Conservation (phyloP, 1,140 invertebrate genomes). For the Drosophila ficusphila region DNA sequence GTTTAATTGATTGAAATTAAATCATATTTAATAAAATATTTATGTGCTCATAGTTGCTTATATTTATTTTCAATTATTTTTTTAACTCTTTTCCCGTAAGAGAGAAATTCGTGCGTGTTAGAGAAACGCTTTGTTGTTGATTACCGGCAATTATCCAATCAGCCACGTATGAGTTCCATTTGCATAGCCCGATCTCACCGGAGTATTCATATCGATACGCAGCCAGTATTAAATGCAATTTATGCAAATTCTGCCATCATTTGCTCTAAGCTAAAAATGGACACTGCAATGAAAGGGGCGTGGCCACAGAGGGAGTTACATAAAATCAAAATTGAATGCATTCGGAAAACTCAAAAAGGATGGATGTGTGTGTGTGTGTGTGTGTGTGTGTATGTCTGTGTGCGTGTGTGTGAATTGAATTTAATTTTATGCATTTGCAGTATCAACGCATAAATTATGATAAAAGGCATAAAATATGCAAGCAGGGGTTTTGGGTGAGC, state of each 20-base stretch:
- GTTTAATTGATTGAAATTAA: too few species aligned
- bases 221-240: conserved; percentile 54
- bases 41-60: too few species aligned
- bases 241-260: conserved; percentile 57
- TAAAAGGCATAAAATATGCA: conserved; percentile 72
- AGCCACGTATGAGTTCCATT: conserved; percentile 31
- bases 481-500: conserved; percentile 15
- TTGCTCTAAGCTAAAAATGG: conserved; percentile 42
- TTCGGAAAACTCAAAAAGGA: conserved; percentile 49
- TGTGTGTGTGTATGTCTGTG: conserved; percentile 17
- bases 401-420: conserved; percentile 56
- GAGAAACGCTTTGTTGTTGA: conserved; percentile 33
- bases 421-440: conserved; percentile 71
- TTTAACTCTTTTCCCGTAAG: conserved; percentile 3
- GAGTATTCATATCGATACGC: conserved; percentile 40
- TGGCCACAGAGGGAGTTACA: conserved; percentile 29
- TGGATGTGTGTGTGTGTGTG: conserved; percentile 11
- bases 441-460: conserved; percentile 72
- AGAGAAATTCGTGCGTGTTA: neutral
- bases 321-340: conserved; percentile 73
- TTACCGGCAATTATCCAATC: conserved; percentile 49
- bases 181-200: conserved; percentile 18
- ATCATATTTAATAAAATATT: neutral
- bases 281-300: conserved; percentile 13
- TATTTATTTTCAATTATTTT: neutral